These are phyloP conservation scores for Cosmia trapezina DNA, from an alignment of 2,888 invertebrate species.

Conservation along the genomic window DNA sequence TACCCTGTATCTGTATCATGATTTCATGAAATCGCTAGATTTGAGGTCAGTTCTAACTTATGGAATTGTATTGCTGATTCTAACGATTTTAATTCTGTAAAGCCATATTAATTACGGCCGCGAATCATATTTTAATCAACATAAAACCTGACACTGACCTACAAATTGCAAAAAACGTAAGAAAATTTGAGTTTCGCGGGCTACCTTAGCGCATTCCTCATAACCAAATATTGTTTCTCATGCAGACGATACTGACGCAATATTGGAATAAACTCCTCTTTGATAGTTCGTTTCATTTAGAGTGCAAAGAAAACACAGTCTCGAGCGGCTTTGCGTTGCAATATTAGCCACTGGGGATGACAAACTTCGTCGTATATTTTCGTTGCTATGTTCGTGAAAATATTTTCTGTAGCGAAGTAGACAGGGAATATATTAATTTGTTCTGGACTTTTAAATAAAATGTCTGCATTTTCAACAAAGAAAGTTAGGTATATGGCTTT, in stretches of 20 bases:
- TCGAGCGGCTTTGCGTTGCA: conserved; percentile 19
- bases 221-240: background rate
- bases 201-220: too few relatives aligned
- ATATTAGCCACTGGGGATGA: conserved; percentile 9
- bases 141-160: too few relatives aligned
- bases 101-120: too few relatives aligned
- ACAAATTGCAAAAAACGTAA: too few relatives aligned
- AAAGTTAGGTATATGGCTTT: background rate
- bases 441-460: background rate
- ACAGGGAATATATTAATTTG: background rate
- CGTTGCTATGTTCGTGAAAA: background rate
- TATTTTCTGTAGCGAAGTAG: background rate
- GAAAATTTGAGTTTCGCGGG: too few relatives aligned
- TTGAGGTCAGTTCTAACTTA: too few relatives aligned
- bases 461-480: background rate
- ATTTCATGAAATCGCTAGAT: too few relatives aligned
- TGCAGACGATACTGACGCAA: background rate
- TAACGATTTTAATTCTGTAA: too few relatives aligned
- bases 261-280: conserved; percentile 19
- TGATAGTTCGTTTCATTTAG: conserved; percentile 5
- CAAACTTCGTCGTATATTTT: conserved; percentile 5
- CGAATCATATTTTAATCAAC: too few relatives aligned
- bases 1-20: too few relatives aligned
- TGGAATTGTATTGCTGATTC: too few relatives aligned
- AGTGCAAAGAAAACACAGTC: conserved; percentile 32